phyloP scores from a whole-genome alignment of 2,113 vertebrate genomes.

The Macheiramphus alcinus region DNA sequence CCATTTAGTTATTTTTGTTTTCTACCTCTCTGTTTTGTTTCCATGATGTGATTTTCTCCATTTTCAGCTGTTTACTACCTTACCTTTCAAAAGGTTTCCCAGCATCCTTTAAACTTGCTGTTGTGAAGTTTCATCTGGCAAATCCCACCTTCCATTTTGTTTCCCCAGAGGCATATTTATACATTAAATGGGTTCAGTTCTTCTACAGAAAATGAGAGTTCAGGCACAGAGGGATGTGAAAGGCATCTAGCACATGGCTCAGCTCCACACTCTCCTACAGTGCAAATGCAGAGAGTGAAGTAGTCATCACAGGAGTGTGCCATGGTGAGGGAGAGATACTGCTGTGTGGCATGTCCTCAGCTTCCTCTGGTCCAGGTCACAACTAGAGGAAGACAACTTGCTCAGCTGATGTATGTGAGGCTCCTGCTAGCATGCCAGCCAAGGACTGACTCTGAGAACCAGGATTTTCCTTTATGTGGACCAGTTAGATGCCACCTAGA shows the following conservation, averaged over 20 bases:
- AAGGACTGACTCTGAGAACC: neutral
- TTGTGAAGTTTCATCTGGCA: neutral
- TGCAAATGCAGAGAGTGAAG: neutral
- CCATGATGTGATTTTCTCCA: neutral
- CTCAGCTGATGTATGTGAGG: neutral
- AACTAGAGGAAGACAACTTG: neutral
- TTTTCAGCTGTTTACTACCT: neutral
- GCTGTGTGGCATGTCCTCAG: neutral
- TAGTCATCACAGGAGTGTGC: neutral
- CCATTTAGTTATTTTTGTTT: neutral
- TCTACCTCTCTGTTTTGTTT: neutral
- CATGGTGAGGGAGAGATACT: neutral
- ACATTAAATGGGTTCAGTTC: neutral
- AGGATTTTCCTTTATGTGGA: neutral
- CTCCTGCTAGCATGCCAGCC: neutral
- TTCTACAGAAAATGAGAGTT: neutral
- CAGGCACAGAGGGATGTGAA: neutral
- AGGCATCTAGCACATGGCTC: neutral
- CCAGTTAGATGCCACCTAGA: conserved; percentile 8
- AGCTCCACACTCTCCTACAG: neutral
- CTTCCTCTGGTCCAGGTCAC: neutral
- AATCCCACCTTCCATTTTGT: neutral
- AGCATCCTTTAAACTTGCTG: neutral
- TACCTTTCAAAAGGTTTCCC: neutral
- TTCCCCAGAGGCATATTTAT: neutral